These are phyloP conservation scores for Noctua pronuba DNA, from an alignment of 2,888 invertebrate species.

Conservation along the genomic window DNA sequence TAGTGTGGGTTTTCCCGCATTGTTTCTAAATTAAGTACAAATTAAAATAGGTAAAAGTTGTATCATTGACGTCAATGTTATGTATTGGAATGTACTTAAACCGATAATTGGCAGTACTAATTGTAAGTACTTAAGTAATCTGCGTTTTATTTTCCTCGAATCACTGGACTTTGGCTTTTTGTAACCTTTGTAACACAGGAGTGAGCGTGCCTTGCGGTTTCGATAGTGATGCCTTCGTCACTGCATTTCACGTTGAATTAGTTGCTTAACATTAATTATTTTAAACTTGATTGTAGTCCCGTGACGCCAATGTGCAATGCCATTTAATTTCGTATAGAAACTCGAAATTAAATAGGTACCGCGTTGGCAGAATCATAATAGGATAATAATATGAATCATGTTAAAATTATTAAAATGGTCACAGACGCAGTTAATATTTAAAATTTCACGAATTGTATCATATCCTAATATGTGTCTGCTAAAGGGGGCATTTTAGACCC, in stretches of 20 bases:
- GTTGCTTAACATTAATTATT: background rate
- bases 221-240: background rate
- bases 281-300: background rate
- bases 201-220: slow-evolving; percentile 11
- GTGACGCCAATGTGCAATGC: background rate
- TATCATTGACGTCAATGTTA: slow-evolving; percentile 12
- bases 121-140: background rate
- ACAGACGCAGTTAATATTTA: too few species aligned
- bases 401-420: too few species aligned
- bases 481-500: too few species aligned
- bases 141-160: slow-evolving; percentile 9
- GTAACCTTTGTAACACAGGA: background rate
- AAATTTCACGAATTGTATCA: too few species aligned
- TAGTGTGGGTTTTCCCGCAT: background rate
- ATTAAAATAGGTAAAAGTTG: background rate
- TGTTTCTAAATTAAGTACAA: background rate
- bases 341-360: background rate
- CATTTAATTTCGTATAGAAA: background rate
- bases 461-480: too few species aligned
- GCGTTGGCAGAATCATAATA: too few species aligned
- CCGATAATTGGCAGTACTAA: background rate
- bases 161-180: background rate
- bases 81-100: background rate
- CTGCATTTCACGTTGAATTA: background rate
- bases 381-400: too few species aligned